Base-by-base conservation (phyloP, 2,888 invertebrate species). In the Camponotus fellah region DNA sequence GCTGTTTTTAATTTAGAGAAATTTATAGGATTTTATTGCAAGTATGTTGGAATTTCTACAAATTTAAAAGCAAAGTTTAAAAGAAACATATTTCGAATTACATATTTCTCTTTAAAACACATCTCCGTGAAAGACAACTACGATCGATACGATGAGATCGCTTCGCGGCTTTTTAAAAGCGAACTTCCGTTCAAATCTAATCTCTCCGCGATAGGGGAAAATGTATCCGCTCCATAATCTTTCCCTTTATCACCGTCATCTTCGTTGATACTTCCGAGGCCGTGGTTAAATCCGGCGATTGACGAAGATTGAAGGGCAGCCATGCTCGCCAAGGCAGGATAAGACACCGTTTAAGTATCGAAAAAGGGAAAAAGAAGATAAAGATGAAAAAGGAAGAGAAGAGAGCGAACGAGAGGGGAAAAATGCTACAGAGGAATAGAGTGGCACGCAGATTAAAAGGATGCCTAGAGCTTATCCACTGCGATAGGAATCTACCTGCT, bases 371-470 rank as follows among this genome's bases (percentile, higher is more conserved):
- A 71, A 37, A 60, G 43, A 26, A 37, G 14, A 17, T n/a, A 14
- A 43, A 9, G 56, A 71, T 46, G 49, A 2, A 12, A 26, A 71
- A 34, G 62, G 77, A 12, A 32, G 37, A 53, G 8, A 14, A 21
- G 12, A 58, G 58, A 56, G 34, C 32, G 34, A 26, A 37, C 1
- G 3, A 43, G 32, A 26, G 26, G 10, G 34, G 46, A 40, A 80
- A 34, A 46, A 32, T 17, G 43, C 17, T 17, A 26, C 14, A 32
- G 26, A 69, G 32, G 14, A 62, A 40, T 12, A 53, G 17, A 32
- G 21, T 65, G 79, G 79, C 46, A 83, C 66, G 82, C 72, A 86
- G 86, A 90, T 90, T 89, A 87, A 90, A 90, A 86, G 79, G 84
- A 71, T 76, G 84, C 62, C 77, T 79, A 43, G 46, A 76, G 74